Evolutionary conservation across 2,797 vertebrate genomes (phyloP), one percentile per base, ranked within the genome.

Genomic region (Syngnathus acus): DNA sequence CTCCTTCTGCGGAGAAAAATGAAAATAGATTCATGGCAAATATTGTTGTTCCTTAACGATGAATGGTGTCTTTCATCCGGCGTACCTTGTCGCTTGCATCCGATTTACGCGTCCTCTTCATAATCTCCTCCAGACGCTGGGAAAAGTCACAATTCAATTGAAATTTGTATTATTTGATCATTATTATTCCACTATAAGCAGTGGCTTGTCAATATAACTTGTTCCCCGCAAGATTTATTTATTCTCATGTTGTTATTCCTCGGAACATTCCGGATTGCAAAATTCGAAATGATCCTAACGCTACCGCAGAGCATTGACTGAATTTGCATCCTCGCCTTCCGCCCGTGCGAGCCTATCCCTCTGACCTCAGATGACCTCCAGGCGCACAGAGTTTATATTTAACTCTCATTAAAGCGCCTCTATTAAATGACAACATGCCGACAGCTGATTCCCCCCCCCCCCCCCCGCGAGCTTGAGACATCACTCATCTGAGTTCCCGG

Each of bases 41-140:
- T 53, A 16, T 10, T 9, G 32, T 6, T 11, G 8, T 2, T 9
- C 26, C 13, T 13, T 7, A n/a, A n/a, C 53, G 17, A 16, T 39
- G 0, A 13, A 6, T 40, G 4, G 21, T 21, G 19, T 7, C 13
- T 62, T 42, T 17, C 17, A 53, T 16, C n/a, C 38, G 14, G 2
- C 8, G 5, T 81, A 97, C 97, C 93, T 95, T 96, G 68, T 97
- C 95, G 0, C 81, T 86, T n/a, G 78, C 75, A 0, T 98, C 96
- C 0, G 95, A 93, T 77, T 94, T 99, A 67, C 97, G 94, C 0
- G 97, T 99, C 81, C 97, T 93, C 90, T 98, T 99, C 97, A 99
- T 99, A 77, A 99, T 99, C 87, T 98, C 94, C 23, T 99, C 96
- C 81, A 99, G 90, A 65, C 96, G 95, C 97, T 99, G 89, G 55